Evolutionary conservation across 2,113 vertebrate species (phyloP).

Genomic region (Sceloporus undulatus): DNA sequence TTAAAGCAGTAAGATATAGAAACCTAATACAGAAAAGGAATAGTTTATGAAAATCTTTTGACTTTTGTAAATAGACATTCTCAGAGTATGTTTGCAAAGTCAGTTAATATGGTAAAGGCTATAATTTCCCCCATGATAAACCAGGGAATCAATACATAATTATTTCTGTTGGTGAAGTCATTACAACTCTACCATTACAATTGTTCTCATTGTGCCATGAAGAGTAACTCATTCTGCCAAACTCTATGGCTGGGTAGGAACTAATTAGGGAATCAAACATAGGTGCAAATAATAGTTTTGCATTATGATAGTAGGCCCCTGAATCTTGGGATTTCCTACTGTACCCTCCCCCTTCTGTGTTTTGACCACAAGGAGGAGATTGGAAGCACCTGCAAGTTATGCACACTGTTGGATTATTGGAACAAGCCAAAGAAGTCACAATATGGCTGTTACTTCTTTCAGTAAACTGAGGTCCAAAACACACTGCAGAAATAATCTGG

Average conservation of each 20-base stretch:
- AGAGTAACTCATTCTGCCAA: background rate
- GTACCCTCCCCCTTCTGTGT: background rate
- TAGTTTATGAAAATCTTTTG: slow-evolving; percentile 22
- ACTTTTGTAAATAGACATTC: background rate
- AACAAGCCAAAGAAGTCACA: background rate
- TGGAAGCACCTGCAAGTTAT: background rate
- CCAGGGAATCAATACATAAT: background rate
- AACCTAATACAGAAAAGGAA: slow-evolving; percentile 16
- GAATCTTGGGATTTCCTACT: background rate
- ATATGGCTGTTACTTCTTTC: background rate
- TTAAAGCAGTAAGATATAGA: background rate
- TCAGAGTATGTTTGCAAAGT: background rate
- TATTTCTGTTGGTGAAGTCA: background rate
- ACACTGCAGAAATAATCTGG: no score
- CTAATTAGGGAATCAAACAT: background rate
- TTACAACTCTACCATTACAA: background rate
- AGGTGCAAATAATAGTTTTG: background rate
- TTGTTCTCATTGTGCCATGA: background rate
- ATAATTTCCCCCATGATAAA: background rate
- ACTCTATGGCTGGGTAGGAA: background rate
- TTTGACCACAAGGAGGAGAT: background rate
- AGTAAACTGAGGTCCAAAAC: background rate
- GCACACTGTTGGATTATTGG: background rate
- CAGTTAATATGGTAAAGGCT: background rate
- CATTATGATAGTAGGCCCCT: background rate